phyloP scores from a whole-genome alignment of 1,140 invertebrate genomes.

The Brachionus paranguensis region DNA sequence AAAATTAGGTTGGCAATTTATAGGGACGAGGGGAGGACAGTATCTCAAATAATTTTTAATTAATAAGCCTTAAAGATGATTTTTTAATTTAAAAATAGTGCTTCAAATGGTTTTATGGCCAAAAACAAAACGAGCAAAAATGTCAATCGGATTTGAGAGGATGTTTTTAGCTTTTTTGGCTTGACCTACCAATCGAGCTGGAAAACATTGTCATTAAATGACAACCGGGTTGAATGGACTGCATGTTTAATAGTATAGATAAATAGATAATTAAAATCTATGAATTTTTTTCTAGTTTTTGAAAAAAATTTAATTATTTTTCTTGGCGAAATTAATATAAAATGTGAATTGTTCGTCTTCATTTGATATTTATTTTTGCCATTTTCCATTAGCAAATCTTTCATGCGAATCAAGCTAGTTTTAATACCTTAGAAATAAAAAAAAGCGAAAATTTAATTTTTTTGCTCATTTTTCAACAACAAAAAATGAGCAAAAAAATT shows the following conservation, averaged over 20 bases:
- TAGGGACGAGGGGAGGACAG: not conserved
- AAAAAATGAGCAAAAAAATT: no score
- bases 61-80: conserved; percentile 22
- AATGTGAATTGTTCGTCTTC: not conserved
- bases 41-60: not conserved
- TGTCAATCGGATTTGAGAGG: conserved; percentile 15
- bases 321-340: not conserved
- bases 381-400: not conserved
- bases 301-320: conserved; percentile 14
- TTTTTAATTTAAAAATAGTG: conserved; percentile 14
- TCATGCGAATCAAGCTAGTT: not conserved
- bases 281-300: not conserved
- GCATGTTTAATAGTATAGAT: not conserved
- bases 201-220: not conserved
- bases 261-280: conserved; percentile 22
- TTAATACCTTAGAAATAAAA: not conserved
- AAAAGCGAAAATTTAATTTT: not conserved
- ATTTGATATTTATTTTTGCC: not conserved
- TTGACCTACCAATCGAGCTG: not conserved
- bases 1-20: not conserved
- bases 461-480: not conserved
- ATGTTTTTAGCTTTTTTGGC: not conserved
- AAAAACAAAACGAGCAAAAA: not conserved
- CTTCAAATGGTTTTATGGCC: not conserved
- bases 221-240: not conserved